Evolutionary conservation across 2,888 invertebrate genomes (phyloP), one percentile per base, ranked within the genome.

Genomic region (Ophion ventricosus): DNA sequence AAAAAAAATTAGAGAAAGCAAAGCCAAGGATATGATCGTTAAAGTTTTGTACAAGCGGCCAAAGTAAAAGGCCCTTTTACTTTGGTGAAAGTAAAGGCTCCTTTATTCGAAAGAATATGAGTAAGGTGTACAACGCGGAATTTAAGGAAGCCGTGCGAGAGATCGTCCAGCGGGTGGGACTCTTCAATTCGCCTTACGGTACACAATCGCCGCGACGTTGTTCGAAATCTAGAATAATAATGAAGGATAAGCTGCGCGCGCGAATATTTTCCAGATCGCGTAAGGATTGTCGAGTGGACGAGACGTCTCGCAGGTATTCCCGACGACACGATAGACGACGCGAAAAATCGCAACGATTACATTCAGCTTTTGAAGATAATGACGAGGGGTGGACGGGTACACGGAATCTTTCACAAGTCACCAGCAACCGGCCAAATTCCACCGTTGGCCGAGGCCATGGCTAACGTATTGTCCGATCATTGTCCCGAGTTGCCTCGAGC

Each of bases 271-370:
- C 49, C 17, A 88, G 95, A 95, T 90, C 93, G 95, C 63, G 95
- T 95, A 8, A 91, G 94, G 83, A 94, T 94, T 84, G 93, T 94
- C 26, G 94, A 95, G 90, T 95, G 95, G 95, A 90, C 93, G 1
- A 91, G 94, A 80, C 94, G 94, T 89, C 88, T 95, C 7, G 90
- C 93, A 1, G 91, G 92, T 54, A 88, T 95, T 64, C 92, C 94
- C 3, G 94, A 94, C 66, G 93, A 94, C 70, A 92, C 93, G 73
- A 88, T 94, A 59, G 94, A 94, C 90, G 88, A 90, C 5, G 91
- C 92, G 1, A 94, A 93, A 87, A 89, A 94, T 72, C 93, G 94
- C 79, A 95, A 95, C 87, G 94, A 95, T 82, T 95, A 95, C 82
- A 92, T 93, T 1, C 95, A 95, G 87, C 93, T 94, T 80, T 89